These are phyloP conservation scores for Aspidapion aeneum DNA, from an alignment of 2,888 invertebrate genomes.

Conservation along the genomic window DNA sequence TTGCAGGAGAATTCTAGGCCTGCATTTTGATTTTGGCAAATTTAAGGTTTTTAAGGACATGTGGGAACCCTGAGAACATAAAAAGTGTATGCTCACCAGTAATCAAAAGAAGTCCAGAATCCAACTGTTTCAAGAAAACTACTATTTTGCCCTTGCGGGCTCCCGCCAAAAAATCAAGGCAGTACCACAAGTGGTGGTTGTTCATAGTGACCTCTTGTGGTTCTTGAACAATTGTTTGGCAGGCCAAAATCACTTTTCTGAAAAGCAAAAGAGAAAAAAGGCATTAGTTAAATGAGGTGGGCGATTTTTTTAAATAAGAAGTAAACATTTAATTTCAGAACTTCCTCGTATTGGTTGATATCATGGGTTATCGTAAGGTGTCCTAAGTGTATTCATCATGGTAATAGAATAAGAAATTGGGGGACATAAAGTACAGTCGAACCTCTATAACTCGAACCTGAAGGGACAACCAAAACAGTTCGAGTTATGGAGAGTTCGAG, in stretches of 20 bases:
- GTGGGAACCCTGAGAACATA: too few relatives aligned
- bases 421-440: too few relatives aligned
- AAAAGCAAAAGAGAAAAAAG: constrained; percentile 83
- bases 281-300: constrained; percentile 71
- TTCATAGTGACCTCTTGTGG: constrained; percentile 72
- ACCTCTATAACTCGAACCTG: too few relatives aligned
- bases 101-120: constrained; percentile 87
- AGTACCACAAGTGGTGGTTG: constrained; percentile 84
- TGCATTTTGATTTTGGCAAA: too few relatives aligned
- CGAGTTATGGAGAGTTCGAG: too few relatives aligned
- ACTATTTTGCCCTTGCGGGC: constrained; percentile 97
- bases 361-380: constrained; percentile 30
- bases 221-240: constrained; percentile 75
- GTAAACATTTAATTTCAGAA: too few relatives aligned
- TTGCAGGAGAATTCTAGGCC: too few relatives aligned
- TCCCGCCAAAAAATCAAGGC: constrained; percentile 90
- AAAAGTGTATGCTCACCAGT: constrained; percentile 71
- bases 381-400: constrained; percentile 33
- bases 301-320: too few relatives aligned
- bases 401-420: constrained; percentile 69
- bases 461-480: too few relatives aligned
- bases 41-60: too few relatives aligned
- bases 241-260: constrained; percentile 60
- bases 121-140: constrained; percentile 81
- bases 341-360: constrained; percentile 11